Evolutionary conservation across 2,113 vertebrate genomes (phyloP), one percentile per base, ranked within the genome.

Genomic region (Thryonomys swinderianus): DNA sequence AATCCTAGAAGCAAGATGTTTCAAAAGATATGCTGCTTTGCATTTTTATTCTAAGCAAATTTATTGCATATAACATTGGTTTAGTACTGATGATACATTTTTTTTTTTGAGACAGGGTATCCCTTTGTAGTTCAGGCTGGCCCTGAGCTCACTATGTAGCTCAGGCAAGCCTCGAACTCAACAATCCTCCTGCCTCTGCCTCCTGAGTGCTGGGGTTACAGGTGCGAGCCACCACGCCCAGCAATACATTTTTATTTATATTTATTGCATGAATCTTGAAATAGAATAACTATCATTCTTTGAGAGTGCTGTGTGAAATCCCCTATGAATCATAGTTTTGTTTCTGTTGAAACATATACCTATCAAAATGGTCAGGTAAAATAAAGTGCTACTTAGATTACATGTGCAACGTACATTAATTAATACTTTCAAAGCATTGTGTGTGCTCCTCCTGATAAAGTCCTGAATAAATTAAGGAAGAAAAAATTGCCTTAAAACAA

Each of bases 401-500:
- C 2, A 97, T 83, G 0, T 81, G 30, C 48, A 93, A 91, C 89
- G 93, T 96, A 90, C 40, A 82, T 94, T 95, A 95, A 32, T 93
- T 96, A 96, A 96, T 97, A 25, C 40, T 78, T 93, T 73, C 45
- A 69, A 82, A 93, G 32, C 20, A 61, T 7, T 83, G 7, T 76
- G 71, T 95, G 96, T 91, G 51, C 3, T 51, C 7, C 13, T 94
- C 73, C 25, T 80, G 64, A 90, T 85, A 94, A 90, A 95, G 11
- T 93, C 89, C 34, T 82, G 59, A 79, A 62, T 85, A 61, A 95
- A 62, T 83, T 21, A 81, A 87, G 76, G 85, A 88, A 73, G 40
- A 94, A 97, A 76, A 83, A n/a, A 87, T 87, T 86, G 42, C 45
- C 81, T 94, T 97, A 93, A 97, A 97, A 95, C 53, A 95, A 59